Conservation (phyloP, 1,140 invertebrate species). For the Drosophila repletoides region DNA sequence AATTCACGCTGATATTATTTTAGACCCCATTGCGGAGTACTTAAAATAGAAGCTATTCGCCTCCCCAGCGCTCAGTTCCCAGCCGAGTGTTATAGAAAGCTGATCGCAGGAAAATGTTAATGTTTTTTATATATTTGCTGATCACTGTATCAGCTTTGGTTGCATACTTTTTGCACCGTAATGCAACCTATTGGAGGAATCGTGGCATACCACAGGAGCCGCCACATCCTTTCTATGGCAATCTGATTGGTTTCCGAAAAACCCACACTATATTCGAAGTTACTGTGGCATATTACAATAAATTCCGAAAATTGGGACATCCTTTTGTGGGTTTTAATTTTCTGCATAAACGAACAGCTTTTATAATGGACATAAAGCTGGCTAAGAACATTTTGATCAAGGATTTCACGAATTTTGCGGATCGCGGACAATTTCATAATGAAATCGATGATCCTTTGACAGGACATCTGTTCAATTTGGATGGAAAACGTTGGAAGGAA, state of each 20-base stretch:
- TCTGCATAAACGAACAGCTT: background rate
- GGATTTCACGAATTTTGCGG: slow-evolving; percentile 84
- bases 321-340: slow-evolving; percentile 59
- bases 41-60: no score
- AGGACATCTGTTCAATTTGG: slow-evolving; percentile 81
- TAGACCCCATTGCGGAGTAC: no score
- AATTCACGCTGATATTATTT: no score
- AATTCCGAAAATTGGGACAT: slow-evolving; percentile 48
- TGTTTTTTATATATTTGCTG: slow-evolving; percentile 7
- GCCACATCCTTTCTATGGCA: slow-evolving; percentile 67
- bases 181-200: slow-evolving; percentile 67
- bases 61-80: no score
- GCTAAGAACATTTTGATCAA: slow-evolving; percentile 84
- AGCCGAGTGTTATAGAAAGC: no score
- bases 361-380: slow-evolving; percentile 63
- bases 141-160: slow-evolving; percentile 16
- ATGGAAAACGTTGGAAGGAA: slow-evolving; percentile 83
- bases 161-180: slow-evolving; percentile 12
- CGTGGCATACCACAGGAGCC: slow-evolving; percentile 78
- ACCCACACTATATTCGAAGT: slow-evolving; percentile 5
- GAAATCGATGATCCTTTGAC: slow-evolving; percentile 83
- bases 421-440: slow-evolving; percentile 83
- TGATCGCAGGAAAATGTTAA: no score
- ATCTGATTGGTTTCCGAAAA: slow-evolving; percentile 37
- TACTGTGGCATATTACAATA: slow-evolving; percentile 17